These are phyloP conservation scores for Gambusia holbrooki DNA, from an alignment of 2,113 vertebrate species.

Conservation along the genomic window DNA sequence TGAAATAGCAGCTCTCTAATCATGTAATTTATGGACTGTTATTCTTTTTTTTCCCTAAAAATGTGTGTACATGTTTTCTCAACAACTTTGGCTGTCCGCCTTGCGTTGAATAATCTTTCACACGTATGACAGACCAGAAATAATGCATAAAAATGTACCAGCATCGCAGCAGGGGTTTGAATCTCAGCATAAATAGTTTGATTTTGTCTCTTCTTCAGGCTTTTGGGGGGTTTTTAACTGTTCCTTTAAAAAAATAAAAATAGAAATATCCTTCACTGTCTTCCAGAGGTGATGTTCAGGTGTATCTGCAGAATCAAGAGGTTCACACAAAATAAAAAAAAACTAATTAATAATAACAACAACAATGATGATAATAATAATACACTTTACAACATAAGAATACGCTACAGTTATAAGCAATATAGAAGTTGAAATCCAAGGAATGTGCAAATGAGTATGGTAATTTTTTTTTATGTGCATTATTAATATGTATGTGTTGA, in stretches of 20 bases:
- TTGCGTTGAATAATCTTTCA: slow-evolving; percentile 15
- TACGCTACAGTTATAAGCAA: too few species aligned
- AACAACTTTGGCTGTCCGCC: not conserved
- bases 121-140: slow-evolving; percentile 29
- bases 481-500: too few species aligned
- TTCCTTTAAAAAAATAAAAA: not conserved
- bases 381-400: too few species aligned
- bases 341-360: too few species aligned
- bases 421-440: too few species aligned
- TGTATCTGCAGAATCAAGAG: too few species aligned
- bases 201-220: slow-evolving; percentile 5
- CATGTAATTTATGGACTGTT: not conserved
- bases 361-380: too few species aligned
- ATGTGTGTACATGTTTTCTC: not conserved
- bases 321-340: too few species aligned
- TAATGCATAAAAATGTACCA: slow-evolving; percentile 17
- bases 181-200: slow-evolving; percentile 32
- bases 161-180: not conserved
- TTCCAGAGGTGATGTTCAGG: too few species aligned
- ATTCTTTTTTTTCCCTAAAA: not conserved
- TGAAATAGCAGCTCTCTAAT: not conserved
- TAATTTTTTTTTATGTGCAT: too few species aligned
- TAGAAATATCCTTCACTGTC: too few species aligned
- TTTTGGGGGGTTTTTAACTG: not conserved
- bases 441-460: too few species aligned